Evolutionary conservation across 2,888 invertebrate species (phyloP).

Genomic region (Bursaphelenchus okinawaensis): DNA sequence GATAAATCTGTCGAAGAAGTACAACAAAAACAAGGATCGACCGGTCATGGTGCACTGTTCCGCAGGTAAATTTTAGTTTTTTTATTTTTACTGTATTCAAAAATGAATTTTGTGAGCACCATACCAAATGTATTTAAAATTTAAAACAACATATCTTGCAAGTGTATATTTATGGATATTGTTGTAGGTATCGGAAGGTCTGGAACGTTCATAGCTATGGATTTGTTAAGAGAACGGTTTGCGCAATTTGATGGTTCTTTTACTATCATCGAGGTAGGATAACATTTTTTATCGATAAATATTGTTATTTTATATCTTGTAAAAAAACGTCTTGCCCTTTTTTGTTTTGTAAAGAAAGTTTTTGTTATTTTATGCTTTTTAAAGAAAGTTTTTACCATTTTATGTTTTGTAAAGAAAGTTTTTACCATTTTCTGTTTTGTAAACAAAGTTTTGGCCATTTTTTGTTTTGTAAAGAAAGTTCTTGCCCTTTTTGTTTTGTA

Average conservation of each 20-base stretch:
- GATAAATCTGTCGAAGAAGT: background rate
- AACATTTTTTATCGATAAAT: background rate
- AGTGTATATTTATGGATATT: no score
- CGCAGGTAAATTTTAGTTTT: background rate
- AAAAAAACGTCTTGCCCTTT: no score
- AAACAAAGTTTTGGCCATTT: no score
- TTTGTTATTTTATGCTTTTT: background rate
- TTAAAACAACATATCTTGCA: no score
- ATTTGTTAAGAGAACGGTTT: background rate
- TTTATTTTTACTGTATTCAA: background rate
- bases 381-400: no score
- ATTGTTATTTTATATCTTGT: background rate
- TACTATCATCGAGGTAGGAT: background rate
- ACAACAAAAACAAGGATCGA: background rate
- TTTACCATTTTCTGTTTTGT: no score
- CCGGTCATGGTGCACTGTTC: background rate
- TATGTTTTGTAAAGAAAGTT: no score
- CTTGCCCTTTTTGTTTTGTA: no score
- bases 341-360: no score
- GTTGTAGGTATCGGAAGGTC: background rate
- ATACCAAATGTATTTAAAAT: no score
- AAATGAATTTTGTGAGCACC: no score
- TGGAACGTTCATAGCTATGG: background rate
- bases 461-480: no score
- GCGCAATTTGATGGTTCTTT: background rate